Evolutionary conservation across 1,140 invertebrate genomes (phyloP).

Genomic region (Lasaia peninsularis): DNA sequence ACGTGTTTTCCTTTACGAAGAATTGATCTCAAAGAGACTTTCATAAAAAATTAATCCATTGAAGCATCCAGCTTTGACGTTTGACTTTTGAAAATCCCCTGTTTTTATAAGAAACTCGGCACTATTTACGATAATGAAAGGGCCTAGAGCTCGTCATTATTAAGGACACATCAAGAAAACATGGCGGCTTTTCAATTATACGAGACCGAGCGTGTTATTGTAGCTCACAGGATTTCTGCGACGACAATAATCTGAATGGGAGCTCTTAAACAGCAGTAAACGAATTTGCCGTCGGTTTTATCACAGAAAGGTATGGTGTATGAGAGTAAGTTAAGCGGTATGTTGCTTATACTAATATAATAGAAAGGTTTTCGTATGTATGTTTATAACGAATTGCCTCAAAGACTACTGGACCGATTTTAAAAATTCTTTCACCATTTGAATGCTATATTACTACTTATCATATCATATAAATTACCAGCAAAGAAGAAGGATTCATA

Average conservation of each 20-base stretch:
- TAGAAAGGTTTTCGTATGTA: too few relatives aligned
- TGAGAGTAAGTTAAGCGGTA: not conserved
- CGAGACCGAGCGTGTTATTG: not conserved
- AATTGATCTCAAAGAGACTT: constrained; percentile 17
- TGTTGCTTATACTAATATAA: too few relatives aligned
- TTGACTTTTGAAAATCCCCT: not conserved
- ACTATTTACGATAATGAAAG: not conserved
- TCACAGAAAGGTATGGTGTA: not conserved
- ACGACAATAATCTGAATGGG: constrained; percentile 1
- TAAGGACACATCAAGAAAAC: not conserved
- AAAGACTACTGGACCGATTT: too few relatives aligned
- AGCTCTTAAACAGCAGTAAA: not conserved
- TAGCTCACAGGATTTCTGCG: not conserved
- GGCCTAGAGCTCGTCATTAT: not conserved
- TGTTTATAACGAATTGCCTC: too few relatives aligned
- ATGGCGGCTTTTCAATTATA: constrained; percentile 2
- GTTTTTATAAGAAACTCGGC: constrained; percentile 18
- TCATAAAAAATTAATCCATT: not conserved
- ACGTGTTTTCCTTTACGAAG: too few relatives aligned
- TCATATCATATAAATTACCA: too few relatives aligned
- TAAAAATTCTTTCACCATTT: too few relatives aligned
- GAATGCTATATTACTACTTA: too few relatives aligned
- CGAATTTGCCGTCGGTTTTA: not conserved
- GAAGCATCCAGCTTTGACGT: not conserved
- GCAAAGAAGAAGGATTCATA: too few relatives aligned